phyloP scores from a whole-genome alignment of 2,113 vertebrate species.

The Rhabdornis inornatus region DNA sequence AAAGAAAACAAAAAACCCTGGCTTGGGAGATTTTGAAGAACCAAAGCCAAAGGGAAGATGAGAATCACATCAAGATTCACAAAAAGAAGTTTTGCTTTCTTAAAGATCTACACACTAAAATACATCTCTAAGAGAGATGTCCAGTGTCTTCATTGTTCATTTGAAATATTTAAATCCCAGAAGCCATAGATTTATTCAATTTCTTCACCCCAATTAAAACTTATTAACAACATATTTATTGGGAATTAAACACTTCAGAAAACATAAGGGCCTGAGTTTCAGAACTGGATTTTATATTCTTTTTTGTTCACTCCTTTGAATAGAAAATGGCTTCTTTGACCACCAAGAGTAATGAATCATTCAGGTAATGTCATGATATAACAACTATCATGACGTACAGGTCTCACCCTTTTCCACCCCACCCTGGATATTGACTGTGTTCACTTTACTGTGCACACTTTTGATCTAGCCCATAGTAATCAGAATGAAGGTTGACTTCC shows the following conservation, averaged over 20 bases:
- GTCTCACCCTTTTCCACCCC: neutral
- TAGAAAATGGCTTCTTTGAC: neutral
- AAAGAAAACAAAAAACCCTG: neutral
- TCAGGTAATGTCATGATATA: neutral
- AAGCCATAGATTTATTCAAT: neutral
- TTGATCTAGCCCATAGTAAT: neutral
- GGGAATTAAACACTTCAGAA: neutral
- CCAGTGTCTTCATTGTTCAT: neutral
- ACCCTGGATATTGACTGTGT: neutral
- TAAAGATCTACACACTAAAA: neutral
- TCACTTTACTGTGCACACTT: neutral
- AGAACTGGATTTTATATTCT: neutral
- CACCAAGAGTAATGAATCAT: neutral
- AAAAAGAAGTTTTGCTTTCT: rapidly evolving
- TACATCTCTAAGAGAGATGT: neutral
- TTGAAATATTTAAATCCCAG: neutral
- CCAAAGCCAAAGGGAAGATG: neutral
- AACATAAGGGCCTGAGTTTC: neutral
- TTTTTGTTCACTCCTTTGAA: neutral
- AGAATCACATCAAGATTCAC: neutral
- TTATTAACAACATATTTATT: neutral
- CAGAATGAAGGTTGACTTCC: neutral
- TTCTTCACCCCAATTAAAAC: neutral
- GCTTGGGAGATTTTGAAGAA: neutral
- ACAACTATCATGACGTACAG: rapidly evolving